Evolutionary conservation across 2,113 vertebrate genomes (phyloP).

Genomic region (Haemorhous mexicanus): DNA sequence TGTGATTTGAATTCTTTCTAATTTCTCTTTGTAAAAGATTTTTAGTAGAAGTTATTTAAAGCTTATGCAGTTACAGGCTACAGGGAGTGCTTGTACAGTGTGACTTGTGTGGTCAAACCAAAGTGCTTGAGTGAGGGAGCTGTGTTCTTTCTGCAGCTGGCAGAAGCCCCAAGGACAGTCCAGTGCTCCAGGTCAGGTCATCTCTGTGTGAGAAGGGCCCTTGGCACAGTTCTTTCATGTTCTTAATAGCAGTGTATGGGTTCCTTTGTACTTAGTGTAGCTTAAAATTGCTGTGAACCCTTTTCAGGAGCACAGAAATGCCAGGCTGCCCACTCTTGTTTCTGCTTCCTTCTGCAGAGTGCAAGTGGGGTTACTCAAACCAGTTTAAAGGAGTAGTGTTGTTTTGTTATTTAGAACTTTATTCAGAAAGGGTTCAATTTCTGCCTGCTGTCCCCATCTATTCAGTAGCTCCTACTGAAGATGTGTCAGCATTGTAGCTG

Average conservation of each 20-base stretch:
- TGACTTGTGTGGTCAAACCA: neutral
- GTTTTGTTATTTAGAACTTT: neutral
- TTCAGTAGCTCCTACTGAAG: neutral
- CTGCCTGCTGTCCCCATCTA: accelerated
- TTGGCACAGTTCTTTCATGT: neutral
- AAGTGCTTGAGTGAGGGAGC: neutral
- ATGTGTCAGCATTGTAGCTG: neutral
- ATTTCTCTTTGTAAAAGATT: neutral
- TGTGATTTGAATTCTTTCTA: neutral
- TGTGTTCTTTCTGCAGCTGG: neutral
- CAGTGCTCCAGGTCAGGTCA: neutral
- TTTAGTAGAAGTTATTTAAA: neutral
- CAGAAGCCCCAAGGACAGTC: neutral
- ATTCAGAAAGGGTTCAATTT: neutral
- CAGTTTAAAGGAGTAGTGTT: neutral
- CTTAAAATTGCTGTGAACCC: neutral
- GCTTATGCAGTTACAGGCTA: neutral
- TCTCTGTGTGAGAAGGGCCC: neutral
- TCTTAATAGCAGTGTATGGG: neutral
- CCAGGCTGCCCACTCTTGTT: neutral
- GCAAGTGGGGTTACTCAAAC: neutral
- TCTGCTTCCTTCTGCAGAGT: neutral
- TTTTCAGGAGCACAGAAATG: neutral
- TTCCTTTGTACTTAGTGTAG: neutral
- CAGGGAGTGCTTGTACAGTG: neutral